Conservation (phyloP, 2,797 vertebrate genomes). For the Anisognathus igniventris region DNA sequence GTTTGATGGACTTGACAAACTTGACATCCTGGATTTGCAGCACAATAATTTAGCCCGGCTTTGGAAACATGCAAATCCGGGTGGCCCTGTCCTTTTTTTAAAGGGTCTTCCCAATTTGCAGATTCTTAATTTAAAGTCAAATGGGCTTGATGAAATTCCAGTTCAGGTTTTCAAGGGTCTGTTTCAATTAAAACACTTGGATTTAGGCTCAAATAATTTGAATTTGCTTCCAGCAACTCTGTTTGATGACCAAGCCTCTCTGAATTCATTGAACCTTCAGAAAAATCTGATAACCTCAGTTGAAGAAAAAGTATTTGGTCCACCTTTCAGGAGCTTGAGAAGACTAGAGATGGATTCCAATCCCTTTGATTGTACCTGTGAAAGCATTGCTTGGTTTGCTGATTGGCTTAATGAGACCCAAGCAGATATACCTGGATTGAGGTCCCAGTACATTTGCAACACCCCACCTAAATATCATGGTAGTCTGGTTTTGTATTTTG, state of each 20-base stretch:
- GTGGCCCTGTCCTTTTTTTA: constrained; percentile 87
- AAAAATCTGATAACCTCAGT: constrained; percentile 91
- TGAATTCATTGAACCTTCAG: constrained; percentile 79
- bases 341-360: constrained; percentile 84
- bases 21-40: constrained; percentile 86
- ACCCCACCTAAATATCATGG: constrained; percentile 87
- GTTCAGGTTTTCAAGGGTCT: constrained; percentile 76
- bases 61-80: constrained; percentile 89
- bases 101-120: constrained; percentile 72
- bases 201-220: constrained; percentile 84
- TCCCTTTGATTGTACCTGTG: constrained; percentile 96
- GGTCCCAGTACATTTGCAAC: constrained; percentile 85
- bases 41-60: constrained; percentile 93
- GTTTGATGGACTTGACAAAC: constrained; percentile 78
- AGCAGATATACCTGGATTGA: constrained; percentile 68
- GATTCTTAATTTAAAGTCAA: constrained; percentile 83
- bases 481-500: constrained; percentile 78
- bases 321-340: constrained; percentile 78
- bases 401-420: constrained; percentile 86
- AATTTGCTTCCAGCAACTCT: constrained; percentile 77
- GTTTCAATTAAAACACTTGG: constrained; percentile 74
- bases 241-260: constrained; percentile 80
- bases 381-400: constrained; percentile 92
- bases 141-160: constrained; percentile 93
- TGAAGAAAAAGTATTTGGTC: constrained; percentile 79